phyloP scores from a whole-genome alignment of 1,140 invertebrate species.

The Reticulitermes speratus region DNA sequence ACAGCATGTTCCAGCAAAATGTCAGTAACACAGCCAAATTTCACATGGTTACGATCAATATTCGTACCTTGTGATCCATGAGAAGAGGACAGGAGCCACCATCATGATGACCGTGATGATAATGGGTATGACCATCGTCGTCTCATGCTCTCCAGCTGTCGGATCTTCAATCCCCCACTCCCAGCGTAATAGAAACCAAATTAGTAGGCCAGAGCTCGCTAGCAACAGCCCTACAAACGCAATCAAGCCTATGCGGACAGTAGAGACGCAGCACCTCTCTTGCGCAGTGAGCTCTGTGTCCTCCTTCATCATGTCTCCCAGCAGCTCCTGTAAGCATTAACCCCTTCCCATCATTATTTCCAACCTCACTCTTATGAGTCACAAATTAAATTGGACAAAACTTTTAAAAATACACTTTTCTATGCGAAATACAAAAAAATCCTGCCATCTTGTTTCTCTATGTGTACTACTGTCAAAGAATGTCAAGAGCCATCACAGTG shows the following conservation, averaged over 20 bases:
- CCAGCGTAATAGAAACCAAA: slow-evolving; percentile 47
- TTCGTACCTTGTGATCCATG: slow-evolving; percentile 42
- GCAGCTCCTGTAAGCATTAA: not conserved
- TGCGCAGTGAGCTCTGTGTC: not conserved
- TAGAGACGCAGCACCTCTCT: not conserved
- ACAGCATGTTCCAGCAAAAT: too few species aligned
- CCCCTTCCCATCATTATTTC: too few species aligned
- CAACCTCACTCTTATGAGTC: too few species aligned
- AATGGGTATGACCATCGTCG: slow-evolving; percentile 43
- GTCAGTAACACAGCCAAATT: too few species aligned
- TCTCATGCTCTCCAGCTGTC: slow-evolving; percentile 27
- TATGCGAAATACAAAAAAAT: too few species aligned
- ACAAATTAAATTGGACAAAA: too few species aligned
- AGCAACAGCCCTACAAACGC: slow-evolving; percentile 48
- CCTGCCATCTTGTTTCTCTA: too few species aligned
- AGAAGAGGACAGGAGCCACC: slow-evolving; percentile 45
- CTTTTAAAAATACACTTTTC: too few species aligned
- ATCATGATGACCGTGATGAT: slow-evolving; percentile 47
- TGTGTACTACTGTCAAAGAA: too few species aligned
- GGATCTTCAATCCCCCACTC: slow-evolving; percentile 3
- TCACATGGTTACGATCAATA: not conserved
- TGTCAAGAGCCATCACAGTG: too few species aligned
- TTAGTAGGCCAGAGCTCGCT: slow-evolving; percentile 45
- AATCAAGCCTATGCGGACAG: slow-evolving; percentile 40
- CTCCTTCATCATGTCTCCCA: not conserved